Percentiles rank a stretch among this genome's conserved stretches.
These are phyloP conservation scores for Drosophila pegasa DNA, from an alignment of 2,888 invertebrate species.

Conservation along the genomic window DNA sequence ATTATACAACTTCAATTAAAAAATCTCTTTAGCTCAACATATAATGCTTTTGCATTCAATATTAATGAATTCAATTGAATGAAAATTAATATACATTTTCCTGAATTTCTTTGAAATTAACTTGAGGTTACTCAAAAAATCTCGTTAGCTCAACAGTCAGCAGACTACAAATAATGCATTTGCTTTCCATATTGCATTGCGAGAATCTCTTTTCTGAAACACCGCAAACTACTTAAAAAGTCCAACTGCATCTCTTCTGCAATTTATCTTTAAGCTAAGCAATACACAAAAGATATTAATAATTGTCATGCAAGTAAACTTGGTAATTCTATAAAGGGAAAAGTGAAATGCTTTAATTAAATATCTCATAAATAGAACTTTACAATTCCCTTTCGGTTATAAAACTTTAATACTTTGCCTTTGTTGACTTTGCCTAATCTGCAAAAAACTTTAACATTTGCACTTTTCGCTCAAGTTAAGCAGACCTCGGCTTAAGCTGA, in stretches of 20 bases:
- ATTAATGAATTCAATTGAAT: no score
- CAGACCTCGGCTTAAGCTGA: constrained; percentile 3
- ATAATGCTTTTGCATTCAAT: no score
- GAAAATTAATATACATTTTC: no score
- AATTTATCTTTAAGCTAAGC: neutral
- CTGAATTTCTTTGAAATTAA: no score
- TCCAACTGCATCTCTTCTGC: neutral
- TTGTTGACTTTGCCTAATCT: neutral
- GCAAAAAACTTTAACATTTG: neutral
- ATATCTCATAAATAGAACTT: neutral
- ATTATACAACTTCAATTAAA: no score
- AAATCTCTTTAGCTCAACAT: no score
- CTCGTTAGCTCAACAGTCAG: no score
- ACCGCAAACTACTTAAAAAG: no score
- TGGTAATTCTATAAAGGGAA: neutral
- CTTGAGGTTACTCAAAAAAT: no score
- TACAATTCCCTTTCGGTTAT: neutral
- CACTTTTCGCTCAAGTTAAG: neutral
- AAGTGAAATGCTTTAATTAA: neutral
- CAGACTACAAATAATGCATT: neutral
- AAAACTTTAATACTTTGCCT: neutral
- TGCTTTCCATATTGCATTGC: neutral
- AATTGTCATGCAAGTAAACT: neutral
- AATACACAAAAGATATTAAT: neutral
- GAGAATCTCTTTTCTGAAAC: no score